Evolutionary conservation across 2,113 vertebrate species (phyloP), one percentile per base, ranked within the genome.

Genomic region (Atrichornis clamosus): DNA sequence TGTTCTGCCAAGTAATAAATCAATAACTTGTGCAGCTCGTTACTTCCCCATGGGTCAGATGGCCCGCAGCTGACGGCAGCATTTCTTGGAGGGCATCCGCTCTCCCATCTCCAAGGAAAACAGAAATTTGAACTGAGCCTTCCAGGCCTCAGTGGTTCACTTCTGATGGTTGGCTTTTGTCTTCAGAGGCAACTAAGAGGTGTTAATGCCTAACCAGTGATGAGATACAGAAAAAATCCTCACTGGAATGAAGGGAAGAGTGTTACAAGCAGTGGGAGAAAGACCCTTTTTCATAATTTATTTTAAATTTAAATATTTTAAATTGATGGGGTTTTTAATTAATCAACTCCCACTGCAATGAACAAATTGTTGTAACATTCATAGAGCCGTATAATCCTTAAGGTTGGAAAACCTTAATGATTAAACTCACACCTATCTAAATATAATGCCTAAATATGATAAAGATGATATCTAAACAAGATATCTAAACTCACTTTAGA

Each of bases 131-230:
- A 81, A 74, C 41, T 0, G 0, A 90, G 42, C 28, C 76, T 77
- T 60, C 50, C 59, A 62, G 69, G 32, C 14, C 46, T 52, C 69
- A 24, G 1, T 1, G 2, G 37, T 5, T 68, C 44, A 53, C 39
- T 80, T 65, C 60, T 79, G 39, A 39, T 39, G 33, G 27, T 8
- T 79, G 46, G 19, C 30, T 79, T 67, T 68, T 27, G 56, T 69
- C 68, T 92, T 55, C 21, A 7, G 63, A 33, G n/a, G 49, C 11
- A 15, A 70, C 9, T 59, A 78, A 70, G 80, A 72, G 55, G 59
- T 0, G 0, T 33, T 62, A 42, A 42, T 0, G 4, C 56, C 70
- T 58, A 74, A 63, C 5, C 24, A 27, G 56, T 8, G 49, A 50
- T 20, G 53, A 76, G 50, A 46, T 11, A 33, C 10, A 63, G 46